A percentile compares a stretch with the other conserved stretches of the same genome.
These are phyloP conservation scores for Gymnocheta viridis DNA, from an alignment of 2,888 invertebrate genomes.

Conservation along the genomic window DNA sequence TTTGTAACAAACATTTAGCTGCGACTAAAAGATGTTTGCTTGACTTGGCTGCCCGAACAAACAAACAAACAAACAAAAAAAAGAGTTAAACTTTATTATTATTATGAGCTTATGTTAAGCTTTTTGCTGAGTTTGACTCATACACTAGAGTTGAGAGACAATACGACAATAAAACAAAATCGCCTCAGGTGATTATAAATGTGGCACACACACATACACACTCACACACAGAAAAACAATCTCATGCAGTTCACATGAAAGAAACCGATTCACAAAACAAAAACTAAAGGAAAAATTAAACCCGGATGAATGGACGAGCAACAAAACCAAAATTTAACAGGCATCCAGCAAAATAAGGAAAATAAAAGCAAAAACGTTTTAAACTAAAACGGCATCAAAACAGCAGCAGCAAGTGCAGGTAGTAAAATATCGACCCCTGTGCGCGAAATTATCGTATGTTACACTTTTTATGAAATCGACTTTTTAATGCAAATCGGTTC, in stretches of 20 bases:
- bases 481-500: too few species aligned
- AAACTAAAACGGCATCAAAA: background rate
- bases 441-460: too few species aligned
- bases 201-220: constrained; percentile 34
- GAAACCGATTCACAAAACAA: constrained; percentile 26
- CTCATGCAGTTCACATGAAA: constrained; percentile 39
- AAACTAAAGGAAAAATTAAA: constrained; percentile 13
- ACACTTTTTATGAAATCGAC: too few species aligned
- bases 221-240: background rate
- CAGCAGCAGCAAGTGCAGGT: constrained; percentile 50
- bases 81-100: constrained; percentile 39
- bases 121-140: constrained; percentile 1
- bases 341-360: constrained; percentile 40
- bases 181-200: constrained; percentile 58
- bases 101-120: constrained; percentile 42
- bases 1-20: constrained; percentile 36
- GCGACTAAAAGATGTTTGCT: constrained; percentile 25
- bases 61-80: background rate
- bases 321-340: constrained; percentile 51
- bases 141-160: background rate
- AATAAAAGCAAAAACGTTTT: background rate
- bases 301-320: constrained; percentile 38
- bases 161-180: constrained; percentile 50
- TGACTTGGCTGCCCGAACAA: constrained; percentile 10
- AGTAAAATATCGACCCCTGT: too few species aligned